phyloP scores from a whole-genome alignment of 2,888 invertebrate species.

The Alloscopus bannaensis region DNA sequence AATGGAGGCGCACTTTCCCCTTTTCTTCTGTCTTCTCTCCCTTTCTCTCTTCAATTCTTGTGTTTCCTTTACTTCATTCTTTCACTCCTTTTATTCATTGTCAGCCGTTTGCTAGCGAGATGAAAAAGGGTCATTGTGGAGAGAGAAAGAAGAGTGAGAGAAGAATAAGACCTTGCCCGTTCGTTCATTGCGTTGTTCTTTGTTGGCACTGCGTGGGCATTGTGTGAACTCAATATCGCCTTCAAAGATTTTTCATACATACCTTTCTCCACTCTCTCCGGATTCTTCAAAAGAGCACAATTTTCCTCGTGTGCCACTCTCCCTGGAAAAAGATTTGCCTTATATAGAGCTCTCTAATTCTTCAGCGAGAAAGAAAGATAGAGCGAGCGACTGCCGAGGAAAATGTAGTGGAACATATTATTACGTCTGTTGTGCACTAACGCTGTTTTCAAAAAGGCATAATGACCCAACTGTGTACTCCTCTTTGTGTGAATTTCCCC shows the following conservation, averaged over 20 bases:
- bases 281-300: constrained; percentile 35
- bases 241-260: constrained; percentile 50
- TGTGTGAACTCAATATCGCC: constrained; percentile 48
- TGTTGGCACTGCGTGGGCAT: constrained; percentile 25
- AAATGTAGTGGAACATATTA: constrained; percentile 38
- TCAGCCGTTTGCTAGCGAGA: constrained; percentile 62
- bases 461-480: constrained; percentile 47
- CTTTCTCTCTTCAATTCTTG: constrained; percentile 56
- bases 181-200: constrained; percentile 53
- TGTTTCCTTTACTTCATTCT: constrained; percentile 54
- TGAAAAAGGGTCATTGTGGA: constrained; percentile 60
- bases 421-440: constrained; percentile 33
- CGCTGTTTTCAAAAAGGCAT: constrained; percentile 40
- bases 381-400: background rate
- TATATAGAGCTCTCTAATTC: too few relatives aligned
- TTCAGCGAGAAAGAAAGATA: too few relatives aligned
- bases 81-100: constrained; percentile 64
- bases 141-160: constrained; percentile 47
- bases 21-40: constrained; percentile 37
- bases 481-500: constrained; percentile 35
- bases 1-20: constrained; percentile 56
- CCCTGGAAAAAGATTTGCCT: too few relatives aligned
- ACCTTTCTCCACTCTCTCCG: constrained; percentile 44
- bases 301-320: constrained; percentile 1
- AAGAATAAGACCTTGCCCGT: constrained; percentile 52